Evolutionary conservation across 2,888 invertebrate species (phyloP).

Genomic region (Bruchidius siliquastri): DNA sequence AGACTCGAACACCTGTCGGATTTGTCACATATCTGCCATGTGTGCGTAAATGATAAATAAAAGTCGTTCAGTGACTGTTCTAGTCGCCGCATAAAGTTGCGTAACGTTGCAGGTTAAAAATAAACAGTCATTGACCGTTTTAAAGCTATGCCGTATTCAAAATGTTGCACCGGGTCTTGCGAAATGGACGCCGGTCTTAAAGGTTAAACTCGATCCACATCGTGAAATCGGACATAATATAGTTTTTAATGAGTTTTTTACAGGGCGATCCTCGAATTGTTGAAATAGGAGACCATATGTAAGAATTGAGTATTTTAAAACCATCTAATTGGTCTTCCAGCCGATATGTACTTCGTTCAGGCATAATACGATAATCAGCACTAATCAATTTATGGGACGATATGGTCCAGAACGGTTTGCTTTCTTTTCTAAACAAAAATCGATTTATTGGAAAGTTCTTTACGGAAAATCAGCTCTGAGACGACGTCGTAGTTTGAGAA

Average conservation of each 20-base stretch:
- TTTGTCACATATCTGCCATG: background rate
- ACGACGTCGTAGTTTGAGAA: too few relatives aligned
- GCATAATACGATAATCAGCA: too few relatives aligned
- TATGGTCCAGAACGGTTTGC: too few relatives aligned
- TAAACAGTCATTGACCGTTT: background rate
- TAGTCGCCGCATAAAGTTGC: background rate
- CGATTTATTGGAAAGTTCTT: too few relatives aligned
- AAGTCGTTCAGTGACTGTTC: background rate
- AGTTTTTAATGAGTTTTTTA: background rate
- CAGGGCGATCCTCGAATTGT: background rate
- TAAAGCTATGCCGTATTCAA: background rate
- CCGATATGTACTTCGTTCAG: too few relatives aligned
- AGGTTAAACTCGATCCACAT: background rate
- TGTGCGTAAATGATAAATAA: background rate
- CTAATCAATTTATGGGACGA: too few relatives aligned
- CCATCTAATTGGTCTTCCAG: too few relatives aligned
- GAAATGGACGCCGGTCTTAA: background rate
- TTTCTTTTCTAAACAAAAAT: too few relatives aligned
- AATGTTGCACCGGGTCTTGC: background rate
- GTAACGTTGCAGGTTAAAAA: background rate
- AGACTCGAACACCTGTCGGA: background rate
- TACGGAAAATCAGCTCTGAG: too few relatives aligned
- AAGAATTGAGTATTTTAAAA: too few relatives aligned
- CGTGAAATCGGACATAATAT: background rate
- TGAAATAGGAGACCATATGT: too few relatives aligned